Evolutionary conservation across 2,113 vertebrate species (phyloP), one percentile per base, ranked within the genome.

Genomic region (Peucedramus taeniatus): DNA sequence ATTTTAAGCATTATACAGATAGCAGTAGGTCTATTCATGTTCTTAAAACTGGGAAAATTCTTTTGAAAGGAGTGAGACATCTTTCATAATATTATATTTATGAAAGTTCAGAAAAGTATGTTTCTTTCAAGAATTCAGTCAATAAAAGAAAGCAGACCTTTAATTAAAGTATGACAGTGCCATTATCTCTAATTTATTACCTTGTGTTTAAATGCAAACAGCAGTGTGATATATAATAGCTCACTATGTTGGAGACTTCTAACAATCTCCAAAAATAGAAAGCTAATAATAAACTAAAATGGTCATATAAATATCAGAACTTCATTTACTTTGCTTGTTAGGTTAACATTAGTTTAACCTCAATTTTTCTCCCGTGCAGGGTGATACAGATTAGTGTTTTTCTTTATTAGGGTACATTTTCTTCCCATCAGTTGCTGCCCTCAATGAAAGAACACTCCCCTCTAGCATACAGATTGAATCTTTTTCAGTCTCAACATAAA

Each of bases 401-500:
- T 86, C n/a, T 70, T 60, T 82, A 61, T 33, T 77, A 86, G 28
- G 84, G 26, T 61, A 94, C 50, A 90, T 92, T 97, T 96, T 68
- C 35, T 90, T 87, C 54, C 57, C 79, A 80, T 96, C 60, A 44
- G 13, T 77, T 96, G 23, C 64, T 97, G 61, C 44, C 50, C 60
- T 89, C 88, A 87, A 93, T 2, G 50, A 96, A 96, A 56, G 45
- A 84, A 90, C 28, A 44, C 71, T 88, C 51, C 56, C 79, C n/a
- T 92, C 49, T 64, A 96, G 65, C 49, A 77, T 20, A 88, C 40
- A 96, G 63, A 97, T 87, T 84, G 90, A 97, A 97, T 93, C 27
- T 93, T 94, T 97, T 96, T 96, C 87, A 95, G 80, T 93, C 19
- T 0, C 50, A 93, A 79, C 72, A 97, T 97, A 97, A 97, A 97